Evolutionary conservation across 2,888 invertebrate genomes (phyloP), one percentile per base, ranked within the genome.

Genomic region (Caenorhabditis plicata): DNA sequence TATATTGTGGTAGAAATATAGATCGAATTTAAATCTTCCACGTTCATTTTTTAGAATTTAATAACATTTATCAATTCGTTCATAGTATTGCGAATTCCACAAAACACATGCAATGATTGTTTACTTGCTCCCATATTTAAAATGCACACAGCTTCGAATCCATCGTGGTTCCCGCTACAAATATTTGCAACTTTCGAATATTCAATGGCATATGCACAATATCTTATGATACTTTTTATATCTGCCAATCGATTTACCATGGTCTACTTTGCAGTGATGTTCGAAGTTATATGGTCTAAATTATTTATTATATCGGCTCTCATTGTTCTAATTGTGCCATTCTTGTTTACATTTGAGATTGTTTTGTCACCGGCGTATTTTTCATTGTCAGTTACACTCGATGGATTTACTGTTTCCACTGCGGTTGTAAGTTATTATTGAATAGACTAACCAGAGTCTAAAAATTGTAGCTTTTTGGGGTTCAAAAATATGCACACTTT

Each of bases 51-150:
- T 20, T 31, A 54, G 54, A 54, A 54, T 33, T 25, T 44, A 7
- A n/a, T 54, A 8, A 48, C 47, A 13, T 54, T 47, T 20, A 11
- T 54, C 9, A 54, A 54, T 19, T 41, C 47, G 11, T 41, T 47
- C 26, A 29, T 54, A 5, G 35, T 43, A 2, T 38, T 54, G 11
- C 33, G 54, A 27, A 29, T 54, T 8, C 54, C 54, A 19, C 54
- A 54, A 32, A 47, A 47, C 23, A 54, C 54, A 11, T 54, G 54
- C 29, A 23, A 32, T 22, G 22, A 47, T 19, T 54, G 54, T 33
- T 17, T 25, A 5, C 25, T 54, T 20, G 41, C 54, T 5, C 39
- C 36, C 19, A 36, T 54, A 15, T 54, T 54, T 42, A 27, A 33
- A 13, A 2, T 13, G 4, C 42, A 42, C 22, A 20, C 42, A 20